Evolutionary conservation across 1,140 invertebrate species (phyloP), one percentile per base, ranked within the genome.

Genomic region (Anoplolepis gracilipes): DNA sequence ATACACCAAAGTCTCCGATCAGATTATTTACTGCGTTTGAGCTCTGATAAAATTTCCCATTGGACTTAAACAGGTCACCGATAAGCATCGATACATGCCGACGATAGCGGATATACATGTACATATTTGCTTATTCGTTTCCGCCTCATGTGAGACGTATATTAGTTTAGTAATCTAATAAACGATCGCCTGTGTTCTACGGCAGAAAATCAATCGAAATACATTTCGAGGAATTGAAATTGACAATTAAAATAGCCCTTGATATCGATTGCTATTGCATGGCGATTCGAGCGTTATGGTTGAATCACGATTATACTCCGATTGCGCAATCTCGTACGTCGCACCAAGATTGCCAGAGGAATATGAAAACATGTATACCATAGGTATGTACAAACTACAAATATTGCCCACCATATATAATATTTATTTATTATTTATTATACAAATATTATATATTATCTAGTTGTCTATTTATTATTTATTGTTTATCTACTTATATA

Each of bases 271-370:
- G 96, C 28, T 95, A 96, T 62, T 94, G 94, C 42, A 95, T 96
- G 39, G 96, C 96, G 0, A 91, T 97, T 25, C 93, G 96, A 59
- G 95, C 94, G 8, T 93, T 97, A 61, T 96, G 96, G 95, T 79
- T 96, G 6, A 95, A 95, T 76, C 96, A 96, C 86, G 96, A 97
- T 86, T 96, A 97, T 92, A 95, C 64, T 95, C 95, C 1, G 94
- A 95, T 64, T 89, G 88, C 8, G 85, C 89, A 30, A 65, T 19
- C 2, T 95, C 94, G n/a, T 96, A 93, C 85, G 19, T 82, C 6
- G 91, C 92, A 6, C 94, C 92, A 0, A 59, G 91, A 6, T 30
- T 94, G 16, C 90, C 93, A 1, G 78, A 91, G 0, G 84, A 92
- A 76, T 92, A 91, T 81, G 57, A 87, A 69, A 88, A 86, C 46